A percentile compares a stretch with the other conserved stretches of the same genome.
These are phyloP conservation scores for Ametastegia equiseti DNA, from an alignment of 2,888 invertebrate genomes.

Conservation along the genomic window DNA sequence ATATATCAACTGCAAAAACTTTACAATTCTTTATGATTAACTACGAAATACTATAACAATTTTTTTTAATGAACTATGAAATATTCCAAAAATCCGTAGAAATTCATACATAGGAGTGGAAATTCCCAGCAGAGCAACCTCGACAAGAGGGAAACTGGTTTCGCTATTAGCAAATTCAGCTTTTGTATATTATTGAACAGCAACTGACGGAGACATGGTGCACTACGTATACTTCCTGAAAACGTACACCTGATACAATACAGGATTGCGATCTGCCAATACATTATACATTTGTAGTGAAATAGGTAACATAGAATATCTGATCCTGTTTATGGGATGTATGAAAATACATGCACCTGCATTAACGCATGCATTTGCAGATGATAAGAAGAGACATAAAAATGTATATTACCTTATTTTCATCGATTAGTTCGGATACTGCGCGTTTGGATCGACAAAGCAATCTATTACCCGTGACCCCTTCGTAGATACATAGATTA, in stretches of 20 bases:
- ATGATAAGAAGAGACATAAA: not conserved
- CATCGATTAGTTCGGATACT: not conserved
- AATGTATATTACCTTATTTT: not conserved
- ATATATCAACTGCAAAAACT: no score
- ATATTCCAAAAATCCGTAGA: no score
- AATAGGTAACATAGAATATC: not conserved
- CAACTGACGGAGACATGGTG: not conserved
- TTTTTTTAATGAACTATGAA: no score
- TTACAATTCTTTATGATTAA: no score
- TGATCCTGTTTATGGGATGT: not conserved
- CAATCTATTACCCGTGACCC: not conserved
- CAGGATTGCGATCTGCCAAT: no score
- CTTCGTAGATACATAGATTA: not conserved
- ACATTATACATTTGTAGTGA: no score
- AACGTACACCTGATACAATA: not conserved
- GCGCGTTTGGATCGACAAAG: not conserved
- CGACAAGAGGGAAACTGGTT: not conserved
- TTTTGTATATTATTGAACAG: not conserved
- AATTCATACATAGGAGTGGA: no score
- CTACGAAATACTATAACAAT: no score
- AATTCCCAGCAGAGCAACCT: not conserved
- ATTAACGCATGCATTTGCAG: not conserved
- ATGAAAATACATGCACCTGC: no score
- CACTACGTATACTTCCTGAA: not conserved
- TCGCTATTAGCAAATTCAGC: not conserved